Conservation (phyloP, 1,140 invertebrate genomes). For the Drosophila pruinosa region DNA sequence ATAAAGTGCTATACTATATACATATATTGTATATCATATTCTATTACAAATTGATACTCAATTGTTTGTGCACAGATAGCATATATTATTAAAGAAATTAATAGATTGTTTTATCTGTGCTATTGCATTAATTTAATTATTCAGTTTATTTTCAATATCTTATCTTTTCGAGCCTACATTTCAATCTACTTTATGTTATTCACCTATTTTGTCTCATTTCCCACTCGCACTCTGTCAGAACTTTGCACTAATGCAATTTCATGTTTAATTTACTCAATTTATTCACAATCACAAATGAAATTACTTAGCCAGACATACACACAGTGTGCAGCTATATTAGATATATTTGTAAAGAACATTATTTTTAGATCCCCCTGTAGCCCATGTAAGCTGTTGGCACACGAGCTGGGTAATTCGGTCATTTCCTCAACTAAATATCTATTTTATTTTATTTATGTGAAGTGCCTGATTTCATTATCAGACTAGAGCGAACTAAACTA, state of each 20-base stretch:
- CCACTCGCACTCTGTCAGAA: background rate
- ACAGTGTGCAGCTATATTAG: background rate
- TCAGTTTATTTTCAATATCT: background rate
- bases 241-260: background rate
- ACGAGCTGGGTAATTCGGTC: background rate
- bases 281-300: background rate
- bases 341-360: background rate
- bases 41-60: too few species aligned
- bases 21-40: too few species aligned
- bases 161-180: background rate
- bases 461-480: slow-evolving; percentile 15
- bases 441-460: background rate
- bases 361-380: background rate
- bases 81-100: too few species aligned
- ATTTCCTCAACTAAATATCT: slow-evolving; percentile 1
- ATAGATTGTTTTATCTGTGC: background rate
- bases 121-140: background rate
- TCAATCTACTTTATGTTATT: background rate
- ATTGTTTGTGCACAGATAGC: too few species aligned
- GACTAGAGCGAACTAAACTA: background rate
- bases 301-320: background rate
- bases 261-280: slow-evolving; percentile 6
- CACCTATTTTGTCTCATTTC: background rate
- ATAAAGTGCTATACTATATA: too few species aligned
- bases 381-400: background rate